A percentile compares a stretch with the other conserved stretches of the same genome.
phyloP scores from a whole-genome alignment of 1,140 invertebrate genomes.

The Popillia japonica region DNA sequence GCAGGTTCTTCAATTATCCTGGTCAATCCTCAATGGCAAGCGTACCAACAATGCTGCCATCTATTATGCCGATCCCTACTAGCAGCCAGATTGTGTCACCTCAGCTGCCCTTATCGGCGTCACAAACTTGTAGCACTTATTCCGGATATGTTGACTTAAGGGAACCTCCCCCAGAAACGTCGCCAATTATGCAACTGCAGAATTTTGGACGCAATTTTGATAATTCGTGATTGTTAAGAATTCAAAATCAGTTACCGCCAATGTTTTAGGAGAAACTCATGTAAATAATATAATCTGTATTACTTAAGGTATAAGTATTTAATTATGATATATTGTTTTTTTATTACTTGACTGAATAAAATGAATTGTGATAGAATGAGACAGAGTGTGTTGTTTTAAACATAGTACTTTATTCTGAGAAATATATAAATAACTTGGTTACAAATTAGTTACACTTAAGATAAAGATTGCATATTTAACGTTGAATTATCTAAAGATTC shows the following conservation, averaged over 20 bases:
- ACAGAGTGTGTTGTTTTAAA: neutral
- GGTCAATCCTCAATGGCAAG: constrained; percentile 60
- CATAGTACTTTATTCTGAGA: neutral
- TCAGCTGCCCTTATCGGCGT: constrained; percentile 30
- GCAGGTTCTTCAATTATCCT: constrained; percentile 67
- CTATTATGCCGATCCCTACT: constrained; percentile 53
- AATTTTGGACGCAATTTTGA: constrained; percentile 59
- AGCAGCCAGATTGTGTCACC: constrained; percentile 26
- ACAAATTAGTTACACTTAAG: neutral
- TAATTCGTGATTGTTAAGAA: constrained; percentile 47
- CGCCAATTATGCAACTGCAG: constrained; percentile 55
- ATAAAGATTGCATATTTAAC: constrained; percentile 43
- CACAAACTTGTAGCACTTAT: constrained; percentile 32
- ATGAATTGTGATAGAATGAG: neutral
- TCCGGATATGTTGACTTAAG: constrained; percentile 51
- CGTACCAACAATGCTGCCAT: constrained; percentile 57
- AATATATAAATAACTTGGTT: no score
- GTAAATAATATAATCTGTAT: neutral
- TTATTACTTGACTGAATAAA: neutral
- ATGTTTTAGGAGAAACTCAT: neutral
- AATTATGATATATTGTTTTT: neutral
- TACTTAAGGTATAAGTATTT: neutral
- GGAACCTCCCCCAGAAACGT: constrained; percentile 49
- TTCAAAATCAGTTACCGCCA: neutral
- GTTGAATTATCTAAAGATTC: constrained; percentile 50